phyloP scores from a whole-genome alignment of 1,140 invertebrate genomes.

The Scaptomyza pallida region DNA sequence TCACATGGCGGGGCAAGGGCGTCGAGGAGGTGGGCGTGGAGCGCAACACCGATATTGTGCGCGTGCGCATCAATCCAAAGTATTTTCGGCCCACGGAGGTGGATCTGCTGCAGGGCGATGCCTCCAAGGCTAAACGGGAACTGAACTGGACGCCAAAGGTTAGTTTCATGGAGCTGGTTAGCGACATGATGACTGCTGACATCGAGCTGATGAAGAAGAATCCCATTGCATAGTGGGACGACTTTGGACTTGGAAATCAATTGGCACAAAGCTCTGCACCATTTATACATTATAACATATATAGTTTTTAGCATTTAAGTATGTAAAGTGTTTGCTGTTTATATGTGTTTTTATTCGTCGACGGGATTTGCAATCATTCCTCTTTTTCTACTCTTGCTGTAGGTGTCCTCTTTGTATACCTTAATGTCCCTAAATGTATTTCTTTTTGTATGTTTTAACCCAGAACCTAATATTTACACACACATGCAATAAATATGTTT shows the following conservation, averaged over 20 bases:
- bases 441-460: conserved; percentile 47
- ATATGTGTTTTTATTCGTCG: conserved; percentile 50
- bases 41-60: conserved; percentile 90
- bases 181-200: conserved; percentile 98
- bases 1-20: conserved; percentile 95
- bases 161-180: conserved; percentile 93
- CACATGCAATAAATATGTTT: conserved; percentile 59
- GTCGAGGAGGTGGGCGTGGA: conserved; percentile 95
- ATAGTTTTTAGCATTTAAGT: conserved; percentile 56
- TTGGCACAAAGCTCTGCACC: conserved; percentile 66
- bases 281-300: conserved; percentile 44
- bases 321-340: conserved; percentile 49
- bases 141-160: conserved; percentile 95
- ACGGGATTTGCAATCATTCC: conserved; percentile 69
- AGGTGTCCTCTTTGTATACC: conserved; percentile 24
- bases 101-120: conserved; percentile 94
- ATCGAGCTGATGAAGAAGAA: conserved; percentile 96
- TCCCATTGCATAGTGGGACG: conserved; percentile 89
- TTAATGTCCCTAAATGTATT: conserved; percentile 42
- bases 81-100: conserved; percentile 99
- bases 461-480: conserved; percentile 29
- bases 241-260: conserved; percentile 15
- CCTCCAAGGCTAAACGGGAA: conserved; percentile 93
- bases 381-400: conserved; percentile 41
- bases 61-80: conserved; percentile 96